Conservation (phyloP, 2,888 invertebrate genomes). For the Philopedon plagiatum region DNA sequence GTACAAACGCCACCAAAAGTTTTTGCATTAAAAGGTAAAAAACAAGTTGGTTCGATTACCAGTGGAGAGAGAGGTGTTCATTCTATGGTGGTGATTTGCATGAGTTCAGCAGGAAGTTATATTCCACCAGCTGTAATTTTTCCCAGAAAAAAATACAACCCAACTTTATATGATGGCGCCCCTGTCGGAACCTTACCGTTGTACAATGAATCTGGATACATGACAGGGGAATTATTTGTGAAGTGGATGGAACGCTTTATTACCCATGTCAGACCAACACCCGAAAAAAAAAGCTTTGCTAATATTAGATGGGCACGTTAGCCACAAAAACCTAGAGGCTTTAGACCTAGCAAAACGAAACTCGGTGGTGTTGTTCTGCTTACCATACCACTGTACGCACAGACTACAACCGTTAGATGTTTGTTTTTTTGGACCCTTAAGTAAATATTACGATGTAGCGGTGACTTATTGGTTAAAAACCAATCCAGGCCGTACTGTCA, state of each 20-base stretch:
- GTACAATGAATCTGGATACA: constrained; percentile 23
- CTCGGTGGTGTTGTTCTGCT: constrained; percentile 60
- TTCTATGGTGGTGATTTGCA: too few relatives aligned
- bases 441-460: constrained; percentile 58
- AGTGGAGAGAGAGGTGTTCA: too few relatives aligned
- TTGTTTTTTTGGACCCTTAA: constrained; percentile 57
- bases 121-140: too few relatives aligned
- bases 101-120: too few relatives aligned
- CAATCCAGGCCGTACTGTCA: constrained; percentile 55
- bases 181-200: constrained; percentile 6
- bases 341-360: constrained; percentile 59
- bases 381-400: constrained; percentile 56
- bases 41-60: too few relatives aligned
- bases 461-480: constrained; percentile 54
- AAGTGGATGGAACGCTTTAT: constrained; percentile 34
- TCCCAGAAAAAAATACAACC: too few relatives aligned
- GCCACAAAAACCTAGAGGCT: constrained; percentile 55
- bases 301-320: constrained; percentile 63
- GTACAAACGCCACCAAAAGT: too few relatives aligned
- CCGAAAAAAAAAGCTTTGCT: constrained; percentile 54
- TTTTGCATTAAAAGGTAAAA: too few relatives aligned
- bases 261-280: constrained; percentile 3
- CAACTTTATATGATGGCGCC: too few relatives aligned
- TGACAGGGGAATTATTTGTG: constrained; percentile 32
- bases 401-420: constrained; percentile 61